Percentiles rank a stretch among this genome's conserved stretches.
Conservation (phyloP, 2,888 invertebrate genomes). For the Anarsia innoxiella region DNA sequence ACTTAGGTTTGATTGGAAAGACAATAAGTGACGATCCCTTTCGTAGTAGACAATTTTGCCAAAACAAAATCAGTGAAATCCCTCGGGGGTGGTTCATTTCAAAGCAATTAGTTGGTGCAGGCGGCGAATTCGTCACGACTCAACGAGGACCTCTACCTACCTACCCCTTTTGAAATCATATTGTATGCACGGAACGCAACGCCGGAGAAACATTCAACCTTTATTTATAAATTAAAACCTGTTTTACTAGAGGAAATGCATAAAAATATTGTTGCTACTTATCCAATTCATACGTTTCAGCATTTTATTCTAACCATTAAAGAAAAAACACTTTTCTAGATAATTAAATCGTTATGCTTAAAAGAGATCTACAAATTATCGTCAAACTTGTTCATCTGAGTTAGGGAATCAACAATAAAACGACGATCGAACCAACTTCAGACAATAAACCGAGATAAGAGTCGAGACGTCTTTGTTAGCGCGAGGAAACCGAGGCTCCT, state of each 20-base stretch:
- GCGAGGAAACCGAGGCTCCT: constrained; percentile 23
- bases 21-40: constrained; percentile 6
- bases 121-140: constrained; percentile 66
- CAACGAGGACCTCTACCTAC: too few relatives aligned
- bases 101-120: constrained; percentile 72
- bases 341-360: not conserved
- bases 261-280: too few relatives aligned
- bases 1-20: too few relatives aligned
- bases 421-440: constrained; percentile 57
- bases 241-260: too few relatives aligned
- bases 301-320: too few relatives aligned
- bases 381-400: constrained; percentile 60
- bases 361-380: constrained; percentile 23
- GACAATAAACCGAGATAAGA: constrained; percentile 69
- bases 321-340: not conserved
- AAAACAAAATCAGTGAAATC: constrained; percentile 61
- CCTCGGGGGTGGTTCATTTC: constrained; percentile 65
- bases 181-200: constrained; percentile 29
- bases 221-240: too few relatives aligned
- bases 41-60: constrained; percentile 52
- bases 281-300: too few relatives aligned
- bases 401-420: constrained; percentile 60
- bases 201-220: too few relatives aligned
- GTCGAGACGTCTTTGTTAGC: constrained; percentile 45
- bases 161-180: constrained; percentile 53